phyloP scores from a whole-genome alignment of 2,888 invertebrate genomes.

The Cephus sareptanus region DNA sequence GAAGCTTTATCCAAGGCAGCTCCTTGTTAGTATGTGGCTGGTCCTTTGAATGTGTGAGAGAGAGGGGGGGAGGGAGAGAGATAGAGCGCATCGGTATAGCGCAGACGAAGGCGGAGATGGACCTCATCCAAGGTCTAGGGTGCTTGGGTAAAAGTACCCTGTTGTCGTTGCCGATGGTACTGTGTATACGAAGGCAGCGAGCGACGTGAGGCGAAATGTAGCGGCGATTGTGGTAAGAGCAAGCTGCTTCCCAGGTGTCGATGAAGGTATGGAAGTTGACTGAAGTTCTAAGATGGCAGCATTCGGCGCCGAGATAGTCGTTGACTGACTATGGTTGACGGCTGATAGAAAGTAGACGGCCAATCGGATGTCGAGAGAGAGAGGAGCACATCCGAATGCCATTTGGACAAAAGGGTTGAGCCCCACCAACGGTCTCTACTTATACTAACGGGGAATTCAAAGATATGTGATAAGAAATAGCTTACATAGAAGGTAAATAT shows the following conservation, averaged over 20 bases:
- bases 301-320: constrained; percentile 7
- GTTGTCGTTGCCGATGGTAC: not conserved
- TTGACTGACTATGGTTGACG: constrained; percentile 48
- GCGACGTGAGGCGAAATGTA: too few relatives aligned
- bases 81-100: too few relatives aligned
- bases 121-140: not conserved
- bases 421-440: constrained; percentile 66
- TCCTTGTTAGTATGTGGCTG: too few relatives aligned
- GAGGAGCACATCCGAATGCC: constrained; percentile 64
- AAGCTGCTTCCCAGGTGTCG: constrained; percentile 9
- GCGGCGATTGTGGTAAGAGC: not conserved
- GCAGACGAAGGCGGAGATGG: too few relatives aligned
- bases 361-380: constrained; percentile 59
- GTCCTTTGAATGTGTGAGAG: too few relatives aligned
- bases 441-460: constrained; percentile 67
- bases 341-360: constrained; percentile 61
- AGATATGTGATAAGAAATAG: constrained; percentile 61
- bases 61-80: too few relatives aligned
- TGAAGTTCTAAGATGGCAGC: constrained; percentile 7
- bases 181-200: too few relatives aligned
- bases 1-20: too few relatives aligned
- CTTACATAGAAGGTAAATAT: constrained; percentile 22
- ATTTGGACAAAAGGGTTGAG: constrained; percentile 65
- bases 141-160: not conserved
- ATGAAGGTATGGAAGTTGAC: not conserved